Base-by-base conservation (phyloP, 2,797 vertebrate genomes). In the Enoplosus armatus region DNA sequence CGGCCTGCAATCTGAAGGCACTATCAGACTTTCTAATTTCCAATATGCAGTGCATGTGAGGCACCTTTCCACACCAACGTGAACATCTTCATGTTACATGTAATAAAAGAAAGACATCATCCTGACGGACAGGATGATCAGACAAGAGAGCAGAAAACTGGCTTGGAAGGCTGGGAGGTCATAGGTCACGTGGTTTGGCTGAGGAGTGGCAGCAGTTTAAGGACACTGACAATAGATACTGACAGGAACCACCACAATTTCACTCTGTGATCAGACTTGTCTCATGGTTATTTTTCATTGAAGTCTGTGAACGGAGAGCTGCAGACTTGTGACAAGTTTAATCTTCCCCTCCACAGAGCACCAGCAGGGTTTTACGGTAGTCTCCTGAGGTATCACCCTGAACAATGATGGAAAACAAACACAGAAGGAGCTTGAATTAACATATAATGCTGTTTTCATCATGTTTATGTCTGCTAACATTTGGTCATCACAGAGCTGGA, bases 301-400 rank as follows among this genome's bases (percentile, higher is more conserved):
- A 79, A 65, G 62, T 70, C 66, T 65, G 80, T 53, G 73, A 74
- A 64, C 4, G 26, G 45, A 69, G 75, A 69, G 75, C 47, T 83
- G 54, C 65, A 45, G 66, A 33, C 58, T 61, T 27, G 9, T 67
- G 56, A 53, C 24, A 5, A 33, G 58, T 45, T 92, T 87, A 94
- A 85, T 95, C 94, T 72, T 95, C 93, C 24, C 97, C 98, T 0
- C 97, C 98, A 2, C 98, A 99, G 71, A 99, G 92, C 63, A 90
- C 43, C 88, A 99, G 94, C 89, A 99, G 92, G 53, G 97, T 97
- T 91, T 97, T 98, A 88, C 96, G 74, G 91, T 98, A 99, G 92
- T 99, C 96, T n/a, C 98, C 98, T 0, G 98, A 98, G 24, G 97
- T 98, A 86, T 99, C 98, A 2, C 97, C 96, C 98, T 99, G 93